These are phyloP conservation scores for Bugulina stolonifera DNA, from an alignment of 2,888 invertebrate genomes.

Conservation along the genomic window DNA sequence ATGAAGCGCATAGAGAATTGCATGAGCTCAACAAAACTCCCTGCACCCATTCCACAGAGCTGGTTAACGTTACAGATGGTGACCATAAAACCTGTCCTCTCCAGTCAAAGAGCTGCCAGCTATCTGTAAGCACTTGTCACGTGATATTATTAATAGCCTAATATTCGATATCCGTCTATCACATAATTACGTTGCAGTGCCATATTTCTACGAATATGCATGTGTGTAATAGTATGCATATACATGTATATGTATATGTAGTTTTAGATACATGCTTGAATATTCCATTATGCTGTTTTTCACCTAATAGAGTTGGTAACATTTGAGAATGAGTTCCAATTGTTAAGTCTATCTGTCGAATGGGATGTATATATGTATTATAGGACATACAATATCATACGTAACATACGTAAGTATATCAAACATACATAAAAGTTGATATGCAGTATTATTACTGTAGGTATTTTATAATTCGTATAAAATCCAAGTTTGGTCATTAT, in stretches of 20 bases:
- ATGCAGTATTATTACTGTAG: too few species aligned
- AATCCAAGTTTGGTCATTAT: too few species aligned
- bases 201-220: neutral
- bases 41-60: neutral
- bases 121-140: conserved; percentile 12
- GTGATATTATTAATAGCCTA: too few species aligned
- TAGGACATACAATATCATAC: too few species aligned
- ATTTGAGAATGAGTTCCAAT: too few species aligned
- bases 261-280: neutral
- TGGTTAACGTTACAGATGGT: neutral
- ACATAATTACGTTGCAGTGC: neutral
- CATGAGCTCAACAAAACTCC: neutral
- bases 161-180: neutral
- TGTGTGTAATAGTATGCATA: neutral
- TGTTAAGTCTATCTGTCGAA: too few species aligned
- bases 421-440: too few species aligned
- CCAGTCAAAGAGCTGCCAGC: conserved; percentile 7
- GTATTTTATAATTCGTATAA: too few species aligned
- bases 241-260: neutral
- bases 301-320: too few species aligned
- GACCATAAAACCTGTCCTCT: neutral
- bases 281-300: too few species aligned
- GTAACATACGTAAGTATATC: too few species aligned
- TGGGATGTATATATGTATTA: too few species aligned
- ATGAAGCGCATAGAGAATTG: conserved; percentile 6